Evolutionary conservation across 2,888 invertebrate genomes (phyloP), one percentile per base, ranked within the genome.

Genomic region (Calliphora vomitoria): DNA sequence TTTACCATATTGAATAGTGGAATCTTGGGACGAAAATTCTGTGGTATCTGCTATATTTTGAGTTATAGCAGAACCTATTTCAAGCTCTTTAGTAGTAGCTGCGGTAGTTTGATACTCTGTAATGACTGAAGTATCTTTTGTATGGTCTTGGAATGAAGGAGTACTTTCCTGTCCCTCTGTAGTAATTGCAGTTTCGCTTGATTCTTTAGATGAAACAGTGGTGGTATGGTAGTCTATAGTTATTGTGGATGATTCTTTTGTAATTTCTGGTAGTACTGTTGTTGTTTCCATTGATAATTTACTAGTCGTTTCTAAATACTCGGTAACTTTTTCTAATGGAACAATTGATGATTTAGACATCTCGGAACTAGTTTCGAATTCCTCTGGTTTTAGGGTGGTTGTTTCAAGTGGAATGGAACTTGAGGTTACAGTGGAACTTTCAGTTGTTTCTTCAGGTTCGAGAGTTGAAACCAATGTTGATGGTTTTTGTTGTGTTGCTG

Each of bases 1-100:
- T 82, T 79, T 86, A 4, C 84, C 82, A 53, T 82, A 86, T 15
- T 71, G 76, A 13, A 35, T 53, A 5, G n/a, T 44, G 6, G 78
- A 25, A 64, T 76, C 18, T 66, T 44, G 13, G 13, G 11, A 13
- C 1, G 5, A 35, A 31, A 20, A 18, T 66, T 72, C 53, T 1
- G 35, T 35, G 3, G 68, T 38, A 15, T 38, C n/a, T 60, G 15
- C 18, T 11, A 53, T 10, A 10, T 11, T 25, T 58, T 20, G 8
- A 58, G 58, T 58, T 8, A 15, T 6, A 15, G 8, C 11, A 60
- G 60, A 15, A 15, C 35, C 15, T 6, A 4, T 31, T 25, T 0
- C 8, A 35, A 35, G 4, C 18, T 18, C 50, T 60, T 44, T 47
- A 1, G 58, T 47, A 50, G 18, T 20, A 8, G 60, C n/a, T 62